A percentile compares a stretch with the other conserved stretches of the same genome.
Conservation (phyloP, 2,888 invertebrate species). For the Azorinus chamasolen region DNA sequence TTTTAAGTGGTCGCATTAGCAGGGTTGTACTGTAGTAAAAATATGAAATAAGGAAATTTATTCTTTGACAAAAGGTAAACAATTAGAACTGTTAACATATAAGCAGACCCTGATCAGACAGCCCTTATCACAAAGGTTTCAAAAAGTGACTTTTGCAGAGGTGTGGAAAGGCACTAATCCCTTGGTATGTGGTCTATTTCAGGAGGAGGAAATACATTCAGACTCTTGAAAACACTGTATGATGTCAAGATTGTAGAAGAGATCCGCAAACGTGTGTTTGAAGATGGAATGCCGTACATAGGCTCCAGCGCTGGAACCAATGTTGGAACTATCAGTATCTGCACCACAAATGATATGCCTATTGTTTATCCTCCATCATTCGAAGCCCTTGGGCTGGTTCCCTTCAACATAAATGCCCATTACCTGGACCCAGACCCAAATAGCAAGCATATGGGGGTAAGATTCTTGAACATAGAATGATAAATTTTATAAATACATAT, state of each 20-base stretch:
- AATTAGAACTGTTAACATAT: too few species aligned
- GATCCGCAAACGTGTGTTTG: conserved; percentile 57
- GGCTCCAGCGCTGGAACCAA: conserved; percentile 94
- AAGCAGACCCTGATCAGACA: too few species aligned
- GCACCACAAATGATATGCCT: conserved; percentile 96
- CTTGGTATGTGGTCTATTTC: too few species aligned
- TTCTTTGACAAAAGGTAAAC: too few species aligned
- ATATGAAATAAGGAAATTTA: too few species aligned
- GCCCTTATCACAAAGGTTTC: too few species aligned
- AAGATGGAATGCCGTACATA: conserved; percentile 90
- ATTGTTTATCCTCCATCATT: conserved; percentile 92
- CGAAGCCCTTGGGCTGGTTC: conserved; percentile 91
- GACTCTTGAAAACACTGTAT: conserved; percentile 69
- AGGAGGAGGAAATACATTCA: conserved; percentile 74
- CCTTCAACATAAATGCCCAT: conserved; percentile 95
- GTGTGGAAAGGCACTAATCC: too few species aligned
- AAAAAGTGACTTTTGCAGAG: too few species aligned
- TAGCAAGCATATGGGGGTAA: conserved; percentile 90
- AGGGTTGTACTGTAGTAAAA: too few species aligned
- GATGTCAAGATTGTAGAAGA: conserved; percentile 66
- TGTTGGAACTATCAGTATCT: conserved; percentile 92
- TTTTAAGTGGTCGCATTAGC: too few species aligned
- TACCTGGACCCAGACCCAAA: conserved; percentile 90
- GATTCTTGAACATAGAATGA: conserved; percentile 10
- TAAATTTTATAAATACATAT: too few species aligned